Evolutionary conservation across 2,888 invertebrate genomes (phyloP).

Genomic region (Pycnomerus fuliginosus): DNA sequence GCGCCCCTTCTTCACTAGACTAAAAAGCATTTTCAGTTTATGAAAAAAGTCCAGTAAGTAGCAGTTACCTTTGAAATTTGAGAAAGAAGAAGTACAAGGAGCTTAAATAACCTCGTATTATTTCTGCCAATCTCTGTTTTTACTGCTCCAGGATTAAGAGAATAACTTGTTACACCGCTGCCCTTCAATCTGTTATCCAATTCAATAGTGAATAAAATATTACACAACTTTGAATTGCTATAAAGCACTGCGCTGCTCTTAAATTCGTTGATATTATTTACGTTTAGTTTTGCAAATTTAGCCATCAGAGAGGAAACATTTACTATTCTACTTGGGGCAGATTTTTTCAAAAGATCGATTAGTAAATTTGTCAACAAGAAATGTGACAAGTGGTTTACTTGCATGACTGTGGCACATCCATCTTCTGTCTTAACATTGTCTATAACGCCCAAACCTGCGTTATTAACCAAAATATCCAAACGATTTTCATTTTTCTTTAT

Average conservation of each 20-base stretch:
- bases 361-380: constrained; percentile 70
- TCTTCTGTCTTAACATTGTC: constrained; percentile 55
- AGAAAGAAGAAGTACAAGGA: no score
- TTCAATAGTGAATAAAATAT: constrained; percentile 28
- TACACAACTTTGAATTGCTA: no score
- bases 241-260: constrained; percentile 6
- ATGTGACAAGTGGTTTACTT: constrained; percentile 71
- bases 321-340: constrained; percentile 36
- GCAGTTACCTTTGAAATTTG: no score
- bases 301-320: constrained; percentile 37
- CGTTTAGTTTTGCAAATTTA: constrained; percentile 18
- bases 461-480: constrained; percentile 65
- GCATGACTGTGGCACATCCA: constrained; percentile 65
- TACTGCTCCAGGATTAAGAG: no score
- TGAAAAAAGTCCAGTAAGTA: no score
- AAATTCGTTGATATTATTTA: constrained; percentile 15
- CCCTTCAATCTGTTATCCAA: constrained; percentile 23
- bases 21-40: no score
- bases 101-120: no score
- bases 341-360: constrained; percentile 55
- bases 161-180: constrained; percentile 29
- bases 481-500: constrained; percentile 57
- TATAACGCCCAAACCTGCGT: constrained; percentile 58
- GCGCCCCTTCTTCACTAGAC: constrained; percentile 46
- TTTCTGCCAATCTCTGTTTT: no score